Percentiles rank a stretch among this genome's conserved stretches.
phyloP scores from a whole-genome alignment of 1,140 invertebrate species.

The Zaprionus taronus region DNA sequence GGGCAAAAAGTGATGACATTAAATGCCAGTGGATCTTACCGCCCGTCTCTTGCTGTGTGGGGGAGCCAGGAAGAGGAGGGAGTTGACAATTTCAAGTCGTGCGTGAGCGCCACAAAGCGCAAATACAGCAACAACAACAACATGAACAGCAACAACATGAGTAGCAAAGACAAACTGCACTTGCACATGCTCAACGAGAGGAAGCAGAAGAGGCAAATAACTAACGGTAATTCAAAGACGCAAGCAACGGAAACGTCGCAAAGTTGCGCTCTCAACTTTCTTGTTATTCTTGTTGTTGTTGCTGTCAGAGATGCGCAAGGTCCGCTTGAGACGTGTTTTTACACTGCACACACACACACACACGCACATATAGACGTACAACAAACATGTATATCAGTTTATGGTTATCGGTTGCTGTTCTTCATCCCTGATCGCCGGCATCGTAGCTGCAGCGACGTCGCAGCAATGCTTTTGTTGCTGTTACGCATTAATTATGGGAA shows the following conservation, averaged over 20 bases:
- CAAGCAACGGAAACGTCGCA: slow-evolving; percentile 29
- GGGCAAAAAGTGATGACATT: slow-evolving; percentile 40
- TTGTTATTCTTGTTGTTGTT: background rate
- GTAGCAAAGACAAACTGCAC: slow-evolving; percentile 18
- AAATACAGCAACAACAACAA: slow-evolving; percentile 37
- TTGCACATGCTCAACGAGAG: slow-evolving; percentile 47
- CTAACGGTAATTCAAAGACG: slow-evolving; percentile 37
- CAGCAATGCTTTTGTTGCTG: slow-evolving; percentile 21
- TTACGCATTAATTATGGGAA: slow-evolving; percentile 78
- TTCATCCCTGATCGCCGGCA: slow-evolving; percentile 34
- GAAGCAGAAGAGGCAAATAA: slow-evolving; percentile 2
- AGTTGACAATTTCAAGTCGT: slow-evolving; percentile 31
- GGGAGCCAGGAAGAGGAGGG: background rate
- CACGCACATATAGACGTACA: background rate
- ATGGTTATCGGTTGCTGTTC: slow-evolving; percentile 23
- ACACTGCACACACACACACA: background rate
- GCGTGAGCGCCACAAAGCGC: slow-evolving; percentile 70
- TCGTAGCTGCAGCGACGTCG: slow-evolving; percentile 28
- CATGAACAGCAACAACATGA: no score
- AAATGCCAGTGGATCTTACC: background rate
- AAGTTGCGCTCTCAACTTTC: background rate
- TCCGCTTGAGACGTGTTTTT: slow-evolving; percentile 11
- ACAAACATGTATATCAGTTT: slow-evolving; percentile 6
- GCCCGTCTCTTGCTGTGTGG: background rate
- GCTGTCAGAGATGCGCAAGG: slow-evolving; percentile 21